Evolutionary conservation across 2,888 invertebrate species (phyloP).

Genomic region (Aradus depressus): DNA sequence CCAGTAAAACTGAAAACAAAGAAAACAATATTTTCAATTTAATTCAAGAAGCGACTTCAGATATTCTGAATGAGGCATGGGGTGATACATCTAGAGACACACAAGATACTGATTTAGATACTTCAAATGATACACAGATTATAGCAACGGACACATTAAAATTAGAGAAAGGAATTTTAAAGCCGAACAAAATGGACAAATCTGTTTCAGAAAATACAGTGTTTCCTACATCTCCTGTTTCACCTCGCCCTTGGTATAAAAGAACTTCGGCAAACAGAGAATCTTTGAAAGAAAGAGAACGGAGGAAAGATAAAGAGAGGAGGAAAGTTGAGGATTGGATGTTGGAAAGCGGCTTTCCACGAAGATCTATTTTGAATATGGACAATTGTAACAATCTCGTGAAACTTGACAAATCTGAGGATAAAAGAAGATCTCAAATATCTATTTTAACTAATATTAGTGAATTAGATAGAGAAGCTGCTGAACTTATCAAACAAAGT

Average conservation of each 20-base stretch:
- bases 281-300: conserved; percentile 26
- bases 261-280: conserved; percentile 35
- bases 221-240: conserved; percentile 38
- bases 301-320: conserved; percentile 27
- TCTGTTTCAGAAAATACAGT: conserved; percentile 30
- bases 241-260: conserved; percentile 57
- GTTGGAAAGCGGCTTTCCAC: conserved; percentile 37
- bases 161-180: conserved; percentile 41
- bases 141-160: conserved; percentile 36
- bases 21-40: conserved; percentile 31
- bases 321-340: conserved; percentile 35
- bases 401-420: conserved; percentile 35
- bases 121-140: conserved; percentile 20
- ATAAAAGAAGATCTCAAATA: conserved; percentile 47
- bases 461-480: conserved; percentile 66
- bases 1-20: conserved; percentile 35
- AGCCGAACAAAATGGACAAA: conserved; percentile 37
- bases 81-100: neutral
- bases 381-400: conserved; percentile 26
- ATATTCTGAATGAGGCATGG: conserved; percentile 1
- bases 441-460: conserved; percentile 61
- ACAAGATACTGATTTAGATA: conserved; percentile 20
- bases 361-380: conserved; percentile 22
- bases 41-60: conserved; percentile 17
- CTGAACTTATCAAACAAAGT: conserved; percentile 55